Conservation (phyloP, 2,888 invertebrate species). For the Ecliptopera silaceata region DNA sequence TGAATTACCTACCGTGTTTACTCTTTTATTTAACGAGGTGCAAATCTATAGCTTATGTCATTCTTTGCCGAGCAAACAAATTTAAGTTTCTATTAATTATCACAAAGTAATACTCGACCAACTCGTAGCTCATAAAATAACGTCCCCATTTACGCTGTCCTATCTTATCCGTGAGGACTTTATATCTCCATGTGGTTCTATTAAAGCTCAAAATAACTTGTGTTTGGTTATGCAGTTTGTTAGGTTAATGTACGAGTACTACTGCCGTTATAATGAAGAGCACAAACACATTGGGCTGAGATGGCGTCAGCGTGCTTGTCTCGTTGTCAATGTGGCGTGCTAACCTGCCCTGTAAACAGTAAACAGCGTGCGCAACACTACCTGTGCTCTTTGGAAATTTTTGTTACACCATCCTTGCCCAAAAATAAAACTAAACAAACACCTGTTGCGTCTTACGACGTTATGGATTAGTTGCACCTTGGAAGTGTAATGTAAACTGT, state of each 20-base stretch:
- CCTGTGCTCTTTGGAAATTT: constrained; percentile 53
- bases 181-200: constrained; percentile 22
- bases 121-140: constrained; percentile 17
- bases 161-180: constrained; percentile 10
- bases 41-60: constrained; percentile 50
- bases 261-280: constrained; percentile 49
- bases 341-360: constrained; percentile 62
- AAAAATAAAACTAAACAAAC: constrained; percentile 58
- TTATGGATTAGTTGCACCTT: constrained; percentile 53
- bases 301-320: constrained; percentile 57
- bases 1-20: constrained; percentile 54
- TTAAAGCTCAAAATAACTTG: constrained; percentile 34
- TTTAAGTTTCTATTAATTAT: constrained; percentile 1
- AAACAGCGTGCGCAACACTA: constrained; percentile 49
- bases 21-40: constrained; percentile 50
- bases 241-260: constrained; percentile 4
- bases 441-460: constrained; percentile 39
- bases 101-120: constrained; percentile 11
- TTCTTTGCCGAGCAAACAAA: constrained; percentile 34
- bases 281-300: constrained; percentile 56
- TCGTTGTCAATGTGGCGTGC: constrained; percentile 64
- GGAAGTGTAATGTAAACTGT: constrained; percentile 54
- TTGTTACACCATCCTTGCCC: constrained; percentile 53
- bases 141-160: constrained; percentile 14
- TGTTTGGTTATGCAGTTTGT: constrained; percentile 45